phyloP scores from a whole-genome alignment of 2,888 invertebrate species.

The Brachyopa scutellaris region DNA sequence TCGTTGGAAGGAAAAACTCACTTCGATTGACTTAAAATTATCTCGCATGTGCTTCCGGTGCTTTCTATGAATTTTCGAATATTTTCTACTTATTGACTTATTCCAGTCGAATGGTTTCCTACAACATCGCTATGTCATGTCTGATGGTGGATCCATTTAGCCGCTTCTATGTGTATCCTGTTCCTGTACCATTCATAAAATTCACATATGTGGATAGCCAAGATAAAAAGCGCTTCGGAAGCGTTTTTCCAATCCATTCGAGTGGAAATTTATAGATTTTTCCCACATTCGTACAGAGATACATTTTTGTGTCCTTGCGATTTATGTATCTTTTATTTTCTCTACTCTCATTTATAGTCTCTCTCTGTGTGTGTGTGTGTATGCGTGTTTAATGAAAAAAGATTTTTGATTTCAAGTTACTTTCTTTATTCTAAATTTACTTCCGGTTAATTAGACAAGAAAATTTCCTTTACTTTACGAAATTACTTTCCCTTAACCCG shows the following conservation, averaged over 20 bases:
- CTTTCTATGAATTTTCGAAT: no score
- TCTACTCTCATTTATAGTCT: neutral
- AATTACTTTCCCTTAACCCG: no score
- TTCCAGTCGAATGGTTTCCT: no score
- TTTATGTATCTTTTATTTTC: slow-evolving; percentile 1
- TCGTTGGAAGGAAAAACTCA: no score
- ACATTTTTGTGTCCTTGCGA: no score
- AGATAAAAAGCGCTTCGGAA: slow-evolving; percentile 14
- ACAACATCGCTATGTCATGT: no score
- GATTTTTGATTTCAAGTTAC: slow-evolving; percentile 40
- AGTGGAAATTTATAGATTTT: slow-evolving; percentile 58
- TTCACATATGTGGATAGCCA: slow-evolving; percentile 21
- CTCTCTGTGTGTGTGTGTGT: neutral
- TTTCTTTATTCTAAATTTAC: slow-evolving; percentile 31
- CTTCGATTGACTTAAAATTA: no score
- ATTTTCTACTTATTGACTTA: no score
- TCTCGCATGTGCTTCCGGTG: no score
- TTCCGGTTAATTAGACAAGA: slow-evolving; percentile 53
- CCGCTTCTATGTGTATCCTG: no score
- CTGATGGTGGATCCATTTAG: no score
- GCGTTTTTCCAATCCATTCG: slow-evolving; percentile 37
- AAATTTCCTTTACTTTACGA: slow-evolving; percentile 32
- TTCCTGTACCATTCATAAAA: slow-evolving; percentile 20
- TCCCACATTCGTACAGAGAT: slow-evolving; percentile 8
- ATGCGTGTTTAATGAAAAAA: neutral